These are phyloP conservation scores for Antrozous pallidus DNA, from an alignment of 2,797 vertebrate species.

Conservation along the genomic window DNA sequence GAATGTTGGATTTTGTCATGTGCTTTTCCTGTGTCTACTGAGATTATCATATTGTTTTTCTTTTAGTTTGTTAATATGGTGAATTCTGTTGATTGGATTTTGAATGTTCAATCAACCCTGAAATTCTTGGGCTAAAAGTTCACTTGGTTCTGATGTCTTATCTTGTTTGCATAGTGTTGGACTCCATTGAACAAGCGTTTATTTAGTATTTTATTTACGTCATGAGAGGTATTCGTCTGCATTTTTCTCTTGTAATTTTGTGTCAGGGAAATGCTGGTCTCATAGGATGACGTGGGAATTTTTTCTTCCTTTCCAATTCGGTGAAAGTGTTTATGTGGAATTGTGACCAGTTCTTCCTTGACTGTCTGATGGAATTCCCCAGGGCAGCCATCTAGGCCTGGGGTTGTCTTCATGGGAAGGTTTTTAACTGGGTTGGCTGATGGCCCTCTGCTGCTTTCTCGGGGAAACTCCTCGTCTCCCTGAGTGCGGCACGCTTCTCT, in stretches of 20 bases:
- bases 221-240: background rate
- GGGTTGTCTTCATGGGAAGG: background rate
- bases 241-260: background rate
- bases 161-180: background rate
- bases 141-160: background rate
- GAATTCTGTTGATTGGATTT: background rate
- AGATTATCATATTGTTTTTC: background rate
- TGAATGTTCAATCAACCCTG: background rate
- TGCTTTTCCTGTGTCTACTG: background rate
- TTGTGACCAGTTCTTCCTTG: background rate
- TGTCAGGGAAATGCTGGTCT: background rate
- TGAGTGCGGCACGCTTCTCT: background rate
- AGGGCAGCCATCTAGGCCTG: rapidly evolving
- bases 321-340: background rate
- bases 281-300: background rate
- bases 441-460: rapidly evolving
- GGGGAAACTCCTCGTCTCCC: background rate
- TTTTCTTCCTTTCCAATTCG: background rate
- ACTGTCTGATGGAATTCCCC: too few species aligned
- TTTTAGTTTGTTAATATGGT: background rate
- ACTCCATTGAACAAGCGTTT: background rate
- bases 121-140: background rate
- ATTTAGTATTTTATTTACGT: background rate
- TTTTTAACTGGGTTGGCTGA: background rate
- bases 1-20: background rate